phyloP scores from a whole-genome alignment of 2,797 vertebrate genomes.

The Pipistrellus nathusii region DNA sequence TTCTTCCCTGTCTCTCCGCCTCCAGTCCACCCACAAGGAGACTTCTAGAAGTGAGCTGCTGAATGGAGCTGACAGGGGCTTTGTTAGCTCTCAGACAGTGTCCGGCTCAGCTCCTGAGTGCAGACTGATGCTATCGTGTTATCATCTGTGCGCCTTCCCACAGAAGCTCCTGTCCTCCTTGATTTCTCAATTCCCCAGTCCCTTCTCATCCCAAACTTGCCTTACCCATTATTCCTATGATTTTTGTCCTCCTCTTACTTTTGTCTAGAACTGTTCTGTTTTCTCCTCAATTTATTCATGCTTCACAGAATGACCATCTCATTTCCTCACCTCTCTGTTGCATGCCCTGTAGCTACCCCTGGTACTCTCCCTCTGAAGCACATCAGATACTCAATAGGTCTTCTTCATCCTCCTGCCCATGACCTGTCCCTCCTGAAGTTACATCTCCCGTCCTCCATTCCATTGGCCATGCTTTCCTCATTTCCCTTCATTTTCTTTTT shows the following conservation, averaged over 20 bases:
- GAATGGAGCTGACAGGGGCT: neutral
- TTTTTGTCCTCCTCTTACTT: neutral
- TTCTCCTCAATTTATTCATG: neutral
- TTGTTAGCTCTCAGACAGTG: neutral
- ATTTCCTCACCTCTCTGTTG: neutral
- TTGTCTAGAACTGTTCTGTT: neutral
- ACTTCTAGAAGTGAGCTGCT: neutral
- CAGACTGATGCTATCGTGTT: neutral
- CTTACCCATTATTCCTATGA: neutral
- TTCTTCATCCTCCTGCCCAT: rapidly evolving
- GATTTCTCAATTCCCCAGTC: neutral
- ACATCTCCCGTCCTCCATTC: neutral
- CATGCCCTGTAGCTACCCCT: rapidly evolving
- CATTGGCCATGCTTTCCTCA: neutral
- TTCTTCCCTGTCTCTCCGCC: neutral
- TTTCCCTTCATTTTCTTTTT: neutral
- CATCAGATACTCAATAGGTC: neutral
- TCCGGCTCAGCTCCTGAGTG: neutral
- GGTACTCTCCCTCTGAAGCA: neutral
- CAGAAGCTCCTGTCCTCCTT: neutral
- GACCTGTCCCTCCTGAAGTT: rapidly evolving
- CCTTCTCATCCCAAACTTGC: too few species aligned
- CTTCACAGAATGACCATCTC: neutral
- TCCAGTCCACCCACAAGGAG: neutral
- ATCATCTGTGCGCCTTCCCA: neutral